Evolutionary conservation across 2,797 vertebrate species (phyloP).

Genomic region (Gambelia wislizenii): DNA sequence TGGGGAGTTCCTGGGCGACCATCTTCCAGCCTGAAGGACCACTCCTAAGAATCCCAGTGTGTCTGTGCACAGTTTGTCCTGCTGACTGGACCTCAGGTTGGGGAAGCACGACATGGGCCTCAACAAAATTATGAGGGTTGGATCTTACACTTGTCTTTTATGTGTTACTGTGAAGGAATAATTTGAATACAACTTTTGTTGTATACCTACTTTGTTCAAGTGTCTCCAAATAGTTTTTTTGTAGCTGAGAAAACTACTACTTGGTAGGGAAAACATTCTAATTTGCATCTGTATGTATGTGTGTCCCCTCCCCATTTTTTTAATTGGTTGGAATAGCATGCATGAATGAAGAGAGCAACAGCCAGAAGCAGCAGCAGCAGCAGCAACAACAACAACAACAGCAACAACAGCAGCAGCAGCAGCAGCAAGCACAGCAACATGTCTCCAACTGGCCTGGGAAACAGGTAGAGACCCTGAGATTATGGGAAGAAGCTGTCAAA

Average conservation of each 20-base stretch:
- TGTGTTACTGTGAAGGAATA: neutral
- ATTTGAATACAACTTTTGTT: neutral
- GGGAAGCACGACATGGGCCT: neutral
- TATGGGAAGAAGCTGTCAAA: constrained; percentile 86
- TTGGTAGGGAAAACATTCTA: constrained; percentile 56
- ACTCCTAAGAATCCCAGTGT: neutral
- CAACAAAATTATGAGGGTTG: neutral
- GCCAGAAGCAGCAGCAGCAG: constrained; percentile 82
- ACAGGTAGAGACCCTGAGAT: constrained; percentile 84
- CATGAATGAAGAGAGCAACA: constrained; percentile 84
- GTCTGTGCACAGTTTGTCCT: neutral
- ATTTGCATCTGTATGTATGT: constrained; percentile 67
- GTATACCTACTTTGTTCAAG: neutral
- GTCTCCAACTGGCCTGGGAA: constrained; percentile 84
- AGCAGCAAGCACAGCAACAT: constrained; percentile 79
- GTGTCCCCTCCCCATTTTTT: constrained; percentile 40
- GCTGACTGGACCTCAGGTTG: neutral
- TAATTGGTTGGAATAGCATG: constrained; percentile 80
- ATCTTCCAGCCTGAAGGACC: neutral
- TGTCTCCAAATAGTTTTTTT: constrained; percentile 38
- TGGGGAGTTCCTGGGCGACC: too few species aligned
- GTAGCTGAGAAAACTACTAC: constrained; percentile 51
- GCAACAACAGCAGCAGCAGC: constrained; percentile 71
- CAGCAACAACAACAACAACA: constrained; percentile 71
- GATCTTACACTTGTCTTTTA: neutral